phyloP scores from a whole-genome alignment of 1,140 invertebrate genomes.

The Drosophila kohkoa region DNA sequence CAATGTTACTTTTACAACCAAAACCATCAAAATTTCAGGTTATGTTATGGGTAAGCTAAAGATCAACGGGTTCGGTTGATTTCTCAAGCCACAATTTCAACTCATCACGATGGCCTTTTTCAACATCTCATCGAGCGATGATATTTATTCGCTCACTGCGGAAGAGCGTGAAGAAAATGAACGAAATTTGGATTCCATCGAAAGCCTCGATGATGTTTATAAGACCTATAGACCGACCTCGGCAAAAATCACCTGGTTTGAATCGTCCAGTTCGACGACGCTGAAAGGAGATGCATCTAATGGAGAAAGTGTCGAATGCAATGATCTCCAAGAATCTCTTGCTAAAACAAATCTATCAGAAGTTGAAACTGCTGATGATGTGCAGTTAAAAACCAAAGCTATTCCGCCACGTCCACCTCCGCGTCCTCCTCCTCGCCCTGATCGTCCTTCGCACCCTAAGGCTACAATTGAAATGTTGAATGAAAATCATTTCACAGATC shows the following conservation, averaged over 20 bases:
- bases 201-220: constrained; percentile 39
- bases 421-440: neutral
- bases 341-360: neutral
- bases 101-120: neutral
- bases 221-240: constrained; percentile 22
- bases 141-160: constrained; percentile 5
- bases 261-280: constrained; percentile 6
- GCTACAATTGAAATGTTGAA: neutral
- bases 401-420: neutral
- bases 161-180: constrained; percentile 17
- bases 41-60: constrained; percentile 38
- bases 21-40: constrained; percentile 26
- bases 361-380: neutral
- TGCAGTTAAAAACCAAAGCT: neutral
- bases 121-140: neutral
- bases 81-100: neutral
- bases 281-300: neutral
- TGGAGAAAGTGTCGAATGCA: neutral
- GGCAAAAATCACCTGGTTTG: neutral
- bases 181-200: neutral
- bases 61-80: constrained; percentile 21
- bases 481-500: neutral
- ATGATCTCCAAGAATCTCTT: neutral
- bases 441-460: neutral
- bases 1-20: neutral